phyloP scores from a whole-genome alignment of 2,797 vertebrate species.

The Coilia nasus region DNA sequence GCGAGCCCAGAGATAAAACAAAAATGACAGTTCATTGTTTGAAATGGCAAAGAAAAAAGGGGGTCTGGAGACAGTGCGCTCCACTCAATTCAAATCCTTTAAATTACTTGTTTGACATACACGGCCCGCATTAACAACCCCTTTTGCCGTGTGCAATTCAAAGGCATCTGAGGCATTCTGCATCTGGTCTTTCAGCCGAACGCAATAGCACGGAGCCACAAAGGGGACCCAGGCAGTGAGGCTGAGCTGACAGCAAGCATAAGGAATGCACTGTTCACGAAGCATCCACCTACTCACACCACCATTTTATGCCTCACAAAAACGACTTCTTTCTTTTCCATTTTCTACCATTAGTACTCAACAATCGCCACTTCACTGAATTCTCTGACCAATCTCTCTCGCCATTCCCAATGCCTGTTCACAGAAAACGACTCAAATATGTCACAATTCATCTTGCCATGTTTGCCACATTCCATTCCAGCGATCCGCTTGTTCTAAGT shows the following conservation, averaged over 20 bases:
- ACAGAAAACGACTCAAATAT: neutral
- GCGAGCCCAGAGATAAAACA: conserved; percentile 65
- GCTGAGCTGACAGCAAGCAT: neutral
- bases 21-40: conserved; percentile 66
- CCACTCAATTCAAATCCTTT: conserved; percentile 60
- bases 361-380: neutral
- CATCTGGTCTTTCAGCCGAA: neutral
- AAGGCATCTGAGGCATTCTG: conserved; percentile 48
- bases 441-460: neutral
- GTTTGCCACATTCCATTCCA: neutral
- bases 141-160: conserved; percentile 38
- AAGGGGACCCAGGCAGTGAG: neutral
- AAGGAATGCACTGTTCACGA: neutral
- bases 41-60: conserved; percentile 62
- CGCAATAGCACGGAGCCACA: conserved; percentile 3
- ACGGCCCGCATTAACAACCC: conserved; percentile 58
- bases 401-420: neutral
- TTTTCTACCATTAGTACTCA: neutral
- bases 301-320: neutral
- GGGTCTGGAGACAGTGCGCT: conserved; percentile 41
- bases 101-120: conserved; percentile 51
- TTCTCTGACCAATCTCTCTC: neutral
- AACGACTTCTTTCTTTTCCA: neutral
- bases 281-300: neutral
- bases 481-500: neutral